Evolutionary conservation across 2,113 vertebrate genomes (phyloP).

Genomic region (Forbesichthys agassizii): DNA sequence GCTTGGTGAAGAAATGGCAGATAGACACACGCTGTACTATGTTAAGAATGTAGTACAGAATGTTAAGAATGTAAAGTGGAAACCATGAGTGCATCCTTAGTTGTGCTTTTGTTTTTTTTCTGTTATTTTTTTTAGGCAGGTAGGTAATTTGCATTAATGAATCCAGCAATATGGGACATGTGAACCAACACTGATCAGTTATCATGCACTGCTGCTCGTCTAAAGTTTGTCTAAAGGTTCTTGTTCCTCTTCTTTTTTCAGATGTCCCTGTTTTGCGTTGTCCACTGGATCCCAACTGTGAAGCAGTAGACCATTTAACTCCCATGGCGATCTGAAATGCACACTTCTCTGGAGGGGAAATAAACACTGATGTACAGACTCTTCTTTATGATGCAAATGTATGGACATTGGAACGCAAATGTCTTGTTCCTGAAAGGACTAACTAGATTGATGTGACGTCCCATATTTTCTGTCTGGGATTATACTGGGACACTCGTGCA

Average conservation of each 20-base stretch:
- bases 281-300: constrained; percentile 74
- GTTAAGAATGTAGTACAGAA: constrained; percentile 48
- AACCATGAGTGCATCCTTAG: too few species aligned
- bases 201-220: background rate
- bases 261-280: constrained; percentile 64
- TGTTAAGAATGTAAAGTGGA: constrained; percentile 8
- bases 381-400: constrained; percentile 50
- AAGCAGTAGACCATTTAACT: constrained; percentile 60
- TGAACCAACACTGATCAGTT: background rate
- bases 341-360: constrained; percentile 26
- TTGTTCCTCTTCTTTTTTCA: constrained; percentile 49
- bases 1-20: constrained; percentile 56
- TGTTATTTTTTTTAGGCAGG: background rate
- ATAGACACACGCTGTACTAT: too few species aligned
- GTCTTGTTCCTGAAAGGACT: constrained; percentile 18
- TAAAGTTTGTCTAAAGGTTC: constrained; percentile 21
- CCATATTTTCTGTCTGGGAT: constrained; percentile 14
- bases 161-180: background rate
- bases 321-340: constrained; percentile 43
- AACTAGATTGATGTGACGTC: constrained; percentile 36
- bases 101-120: too few species aligned
- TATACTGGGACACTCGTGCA: constrained; percentile 26
- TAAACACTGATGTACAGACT: constrained; percentile 52
- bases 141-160: background rate
- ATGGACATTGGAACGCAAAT: constrained; percentile 10